Base-by-base conservation (phyloP, 2,888 invertebrate species). In the Cosmia pyralina region DNA sequence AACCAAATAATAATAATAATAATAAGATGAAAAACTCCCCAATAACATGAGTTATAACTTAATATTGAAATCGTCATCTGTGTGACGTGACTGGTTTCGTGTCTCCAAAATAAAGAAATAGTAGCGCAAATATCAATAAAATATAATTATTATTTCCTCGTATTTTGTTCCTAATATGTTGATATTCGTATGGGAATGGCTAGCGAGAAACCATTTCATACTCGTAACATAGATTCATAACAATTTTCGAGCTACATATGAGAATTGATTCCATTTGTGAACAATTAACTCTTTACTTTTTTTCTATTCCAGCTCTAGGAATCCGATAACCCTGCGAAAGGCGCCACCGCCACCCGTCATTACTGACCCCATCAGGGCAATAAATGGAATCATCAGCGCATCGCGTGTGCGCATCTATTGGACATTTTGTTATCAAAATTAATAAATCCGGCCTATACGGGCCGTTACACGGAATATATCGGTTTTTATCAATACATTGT, bases 381-480 rank as follows among this genome's bases (percentile, higher is more conserved):
- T 72, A 77, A 78, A 82, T 68, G 72, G 60, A 64, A 68, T 64
- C 79, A 66, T 64, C 83, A 77, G 75, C 67, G 44, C 73, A 79
- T 83, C 69, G 69, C 48, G 50, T 11, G 46, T 69, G 59, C 63
- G 55, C 66, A 79, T 83, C 66, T 73, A 55, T 69, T 70, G 67
- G 41, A 57, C 41, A 70, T 73, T 63, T 48, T 69, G 79, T 48
- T 83, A 83, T 70, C 69, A 64, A 69, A 74, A 73, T 79, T 74
- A 79, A 83, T 79, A 79, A 70, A 78, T 77, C 69, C 77, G 15
- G 77, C 50, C 75, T 81, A 71, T 71, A 67, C 52, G 67, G 53
- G 41, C 55, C 62, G 78, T 72, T 57, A 62, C 55, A 60, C 41
- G 41, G 46, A 82, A 78, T 72, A 55, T 68, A 77, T 65, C 34